Evolutionary conservation across 1,140 invertebrate species (phyloP), one percentile per base, ranked within the genome.

Genomic region (Helicorthomorpha holstii): DNA sequence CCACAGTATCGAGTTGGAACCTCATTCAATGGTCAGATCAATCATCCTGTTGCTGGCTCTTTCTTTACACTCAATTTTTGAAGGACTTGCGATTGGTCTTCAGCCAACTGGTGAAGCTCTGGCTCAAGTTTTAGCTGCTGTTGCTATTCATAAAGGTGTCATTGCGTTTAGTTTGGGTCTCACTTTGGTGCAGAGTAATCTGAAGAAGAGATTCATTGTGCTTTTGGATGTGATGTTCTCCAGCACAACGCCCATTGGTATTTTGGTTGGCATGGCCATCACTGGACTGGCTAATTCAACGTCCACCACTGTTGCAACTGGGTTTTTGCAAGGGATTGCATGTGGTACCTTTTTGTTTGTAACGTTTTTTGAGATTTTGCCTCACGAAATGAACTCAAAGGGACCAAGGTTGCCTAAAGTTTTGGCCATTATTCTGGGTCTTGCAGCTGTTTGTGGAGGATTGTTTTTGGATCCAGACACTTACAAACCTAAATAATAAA

Each of bases 261-360:
- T 85, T 38, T 73, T 72, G 0, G 65, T 82, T 3, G 83, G 71
- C 1, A 69, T 73, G 74, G 21, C 65, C 71, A 57, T 73, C 60
- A 45, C 63, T 72, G 25, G 75, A 64, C 56, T 66, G 26, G 59
- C 61, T 50, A 56, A 60, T 23, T 60, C 58, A n/a, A 52, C 54
- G n/a, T 52, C 57, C 2, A 50, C 49, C 38, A 54, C 62, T 19
- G 49, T 75, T 12, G 58, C 69, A 7, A 72, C 69, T 61, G 74
- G 72, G 2, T 59, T 73, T 47, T 61, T 80, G 16, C 73, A 77
- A 59, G 75, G 74, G 19, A 58, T 93, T 27, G 86, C 89, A n/a
- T 86, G 82, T 42, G 91, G 91, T 42, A 93, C 88, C 1, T 78
- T 95, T 44, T 68, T 95, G 0, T 95, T 93, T 66, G 85, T 94